These are phyloP conservation scores for Gracilinanus agilis DNA, from an alignment of 2,113 vertebrate species.

Conservation along the genomic window DNA sequence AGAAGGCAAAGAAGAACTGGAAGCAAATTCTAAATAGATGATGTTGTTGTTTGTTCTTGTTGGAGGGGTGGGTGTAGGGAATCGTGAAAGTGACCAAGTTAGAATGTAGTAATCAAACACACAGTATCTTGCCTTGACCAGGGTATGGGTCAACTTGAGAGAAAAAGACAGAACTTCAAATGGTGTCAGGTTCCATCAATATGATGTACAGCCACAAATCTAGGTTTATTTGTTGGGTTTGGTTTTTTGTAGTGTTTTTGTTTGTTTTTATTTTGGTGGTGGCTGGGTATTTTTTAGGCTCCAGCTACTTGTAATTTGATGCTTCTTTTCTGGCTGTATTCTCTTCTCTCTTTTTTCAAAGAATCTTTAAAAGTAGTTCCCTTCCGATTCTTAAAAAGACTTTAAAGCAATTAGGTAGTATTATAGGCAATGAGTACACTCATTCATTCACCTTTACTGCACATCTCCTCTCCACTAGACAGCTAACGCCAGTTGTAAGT, in stretches of 20 bases:
- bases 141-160: background rate
- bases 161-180: background rate
- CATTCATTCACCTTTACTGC: background rate
- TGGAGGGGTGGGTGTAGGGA: background rate
- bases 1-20: background rate
- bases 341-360: background rate
- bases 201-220: background rate
- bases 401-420: background rate
- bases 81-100: background rate
- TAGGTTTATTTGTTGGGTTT: background rate
- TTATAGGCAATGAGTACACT: background rate
- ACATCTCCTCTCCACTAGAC: background rate
- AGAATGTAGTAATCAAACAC: background rate
- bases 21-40: background rate
- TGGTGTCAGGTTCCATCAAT: background rate
- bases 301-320: background rate
- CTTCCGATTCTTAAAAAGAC: background rate
- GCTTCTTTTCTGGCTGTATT: background rate
- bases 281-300: background rate
- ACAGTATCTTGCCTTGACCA: background rate
- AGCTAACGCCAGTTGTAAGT: background rate
- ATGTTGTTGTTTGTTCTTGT: too few relatives aligned
- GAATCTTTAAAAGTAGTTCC: background rate
- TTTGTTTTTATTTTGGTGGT: background rate
- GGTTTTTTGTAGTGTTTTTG: background rate